A percentile compares a stretch with the other conserved stretches of the same genome.
These are phyloP conservation scores for Anguilla obscura DNA, from an alignment of 2,797 vertebrate species.

Conservation along the genomic window DNA sequence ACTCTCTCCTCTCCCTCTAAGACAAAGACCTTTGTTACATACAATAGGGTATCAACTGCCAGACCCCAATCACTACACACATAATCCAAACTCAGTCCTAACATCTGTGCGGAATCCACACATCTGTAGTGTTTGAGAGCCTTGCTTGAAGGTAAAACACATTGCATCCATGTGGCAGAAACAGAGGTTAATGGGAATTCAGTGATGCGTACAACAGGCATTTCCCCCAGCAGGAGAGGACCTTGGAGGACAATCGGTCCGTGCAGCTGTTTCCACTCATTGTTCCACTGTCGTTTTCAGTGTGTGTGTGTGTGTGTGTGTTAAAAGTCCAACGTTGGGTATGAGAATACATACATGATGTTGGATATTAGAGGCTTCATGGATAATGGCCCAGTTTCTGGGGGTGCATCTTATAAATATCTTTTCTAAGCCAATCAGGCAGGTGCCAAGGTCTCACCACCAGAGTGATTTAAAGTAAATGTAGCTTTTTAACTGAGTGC, in stretches of 20 bases:
- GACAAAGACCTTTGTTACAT: background rate
- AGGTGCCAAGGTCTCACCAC: background rate
- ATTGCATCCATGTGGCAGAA: background rate
- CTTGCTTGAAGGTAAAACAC: background rate
- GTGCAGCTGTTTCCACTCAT: background rate
- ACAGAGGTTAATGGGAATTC: background rate
- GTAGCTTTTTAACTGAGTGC: background rate
- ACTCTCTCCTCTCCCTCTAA: background rate
- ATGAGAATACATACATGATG: too few relatives aligned
- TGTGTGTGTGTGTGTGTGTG: too few relatives aligned
- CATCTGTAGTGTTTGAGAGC: background rate
- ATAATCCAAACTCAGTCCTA: background rate
- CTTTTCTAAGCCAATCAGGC: background rate
- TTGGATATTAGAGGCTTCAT: background rate
- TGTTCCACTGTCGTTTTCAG: background rate
- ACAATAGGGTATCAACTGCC: background rate
- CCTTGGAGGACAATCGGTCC: background rate
- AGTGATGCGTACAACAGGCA: background rate
- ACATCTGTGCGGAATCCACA: background rate
- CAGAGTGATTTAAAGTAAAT: background rate
- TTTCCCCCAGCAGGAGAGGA: background rate
- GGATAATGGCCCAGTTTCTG: background rate
- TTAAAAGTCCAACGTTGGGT: too few relatives aligned
- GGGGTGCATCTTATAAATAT: background rate
- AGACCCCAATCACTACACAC: background rate